Evolutionary conservation across 2,113 vertebrate genomes (phyloP), one percentile per base, ranked within the genome.

Genomic region (Hydropotes inermis): DNA sequence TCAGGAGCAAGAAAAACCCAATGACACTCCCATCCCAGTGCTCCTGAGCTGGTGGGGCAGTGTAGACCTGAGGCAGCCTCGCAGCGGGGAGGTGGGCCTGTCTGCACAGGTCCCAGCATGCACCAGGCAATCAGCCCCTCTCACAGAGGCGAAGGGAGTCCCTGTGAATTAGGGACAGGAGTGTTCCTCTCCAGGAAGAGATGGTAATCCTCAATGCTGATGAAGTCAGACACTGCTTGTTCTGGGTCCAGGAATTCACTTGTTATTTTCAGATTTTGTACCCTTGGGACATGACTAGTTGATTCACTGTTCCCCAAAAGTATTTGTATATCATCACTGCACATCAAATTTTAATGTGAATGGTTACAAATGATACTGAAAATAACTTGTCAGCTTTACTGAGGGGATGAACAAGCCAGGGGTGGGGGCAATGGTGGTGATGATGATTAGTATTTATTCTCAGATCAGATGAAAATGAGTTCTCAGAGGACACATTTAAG

Each of bases 221-320:
- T 30, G 12, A 55, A 16, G 23, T 88, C 54, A 93, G 67, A 79
- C 92, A 55, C 8, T 9, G 57, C 70, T 93, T 50, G 58, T 61
- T 87, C 52, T 52, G 0, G 30, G 55, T 50, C 74, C 84, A 96
- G 54, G n/a, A 95, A 85, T 82, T 96, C 30, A 0, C 11, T 30
- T 14, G 50, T 30, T 96, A 91, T 91, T 92, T 97, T 97, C 93
- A 97, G 89, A 67, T 52, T 82, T 36, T 30, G 21, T 83, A 25
- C 47, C 67, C 58, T n/a, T 4, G 5, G 85, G 90, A 33, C 57
- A 2, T 3, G 33, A 8, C n/a, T 1, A 15, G 43, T 64, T 92
- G 67, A 94, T 43, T 86, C 92, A 67, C 30, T 54, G 19, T 57
- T 90, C 64, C 76, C 74, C 43, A 21, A 47, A 89, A 88, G 14